Base-by-base conservation (phyloP, 1,140 invertebrate species). In the Pectinophora gossypiella region DNA sequence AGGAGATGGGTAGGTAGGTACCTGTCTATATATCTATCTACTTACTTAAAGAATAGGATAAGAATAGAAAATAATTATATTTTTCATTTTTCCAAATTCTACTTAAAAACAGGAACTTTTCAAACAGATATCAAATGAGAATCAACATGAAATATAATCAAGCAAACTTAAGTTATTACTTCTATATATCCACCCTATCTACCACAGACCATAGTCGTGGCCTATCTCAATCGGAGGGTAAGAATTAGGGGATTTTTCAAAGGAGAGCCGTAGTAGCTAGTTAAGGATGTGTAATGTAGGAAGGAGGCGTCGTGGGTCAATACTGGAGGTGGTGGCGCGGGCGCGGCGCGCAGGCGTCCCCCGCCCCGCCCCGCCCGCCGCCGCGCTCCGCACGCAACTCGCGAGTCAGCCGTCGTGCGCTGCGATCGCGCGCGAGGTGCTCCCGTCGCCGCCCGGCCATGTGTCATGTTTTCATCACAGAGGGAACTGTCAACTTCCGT, bases 241-340 rank as follows among this genome's bases (percentile, higher is more conserved):
- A 68, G 64, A 77, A 75, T 81, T 77, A 81, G 68, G 70, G 71
- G 71, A 68, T 83, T 79, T 80, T 86, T 84, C 68, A 75, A 83
- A 76, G 75, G 72, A 75, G 74, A 76, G 9, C 74, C 72, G 66
- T 69, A 73, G 77, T 83, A 72, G 65, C 73, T 81, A 79, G 80
- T 84, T 84, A 86, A 86, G 80, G 83, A 86, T 81, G 78, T 84
- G 80, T 77, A 76, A 78, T 81, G 76, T 84, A 75, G 75, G 71
- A 83, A 83, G 83, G 74, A 84, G 83, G 80, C 80, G 83, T 83
- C 76, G 78, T 82, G 78, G 83, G 83, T 86, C 83, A 86, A 86
- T 86, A 86, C 79, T 76, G 78, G 75, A 76, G 76, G 76, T 83
- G 79, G 79, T 72, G 75, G 68, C 68, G 82, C 58, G 79, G 70